Conservation (phyloP, 1,140 invertebrate genomes). For the Nylanderia fulva region DNA sequence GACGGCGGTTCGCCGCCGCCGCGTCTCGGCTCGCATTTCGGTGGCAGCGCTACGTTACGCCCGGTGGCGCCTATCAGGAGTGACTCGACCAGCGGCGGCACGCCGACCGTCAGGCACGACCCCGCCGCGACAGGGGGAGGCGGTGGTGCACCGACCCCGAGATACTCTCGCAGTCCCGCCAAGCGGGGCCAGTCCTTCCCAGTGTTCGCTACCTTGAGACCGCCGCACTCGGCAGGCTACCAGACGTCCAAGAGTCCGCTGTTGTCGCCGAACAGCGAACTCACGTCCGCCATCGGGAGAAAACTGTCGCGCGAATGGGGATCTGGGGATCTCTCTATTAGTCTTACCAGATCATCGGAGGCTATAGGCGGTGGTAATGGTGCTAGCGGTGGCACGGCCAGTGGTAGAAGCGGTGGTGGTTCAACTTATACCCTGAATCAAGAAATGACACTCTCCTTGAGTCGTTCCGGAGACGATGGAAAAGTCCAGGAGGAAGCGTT, state of each 20-base stretch:
- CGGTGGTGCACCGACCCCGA: slow-evolving; percentile 75
- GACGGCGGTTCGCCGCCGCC: slow-evolving; percentile 83
- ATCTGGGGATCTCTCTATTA: slow-evolving; percentile 81
- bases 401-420: slow-evolving; percentile 42
- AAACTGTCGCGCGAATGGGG: slow-evolving; percentile 84
- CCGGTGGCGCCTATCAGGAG: slow-evolving; percentile 77
- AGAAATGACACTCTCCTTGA: slow-evolving; percentile 73
- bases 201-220: slow-evolving; percentile 82
- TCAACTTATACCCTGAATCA: slow-evolving; percentile 76
- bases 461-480: slow-evolving; percentile 67
- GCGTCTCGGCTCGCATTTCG: slow-evolving; percentile 76
- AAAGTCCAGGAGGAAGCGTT: slow-evolving; percentile 75
- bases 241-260: slow-evolving; percentile 81
- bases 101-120: slow-evolving; percentile 30
- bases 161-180: slow-evolving; percentile 82
- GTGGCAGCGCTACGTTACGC: slow-evolving; percentile 80
- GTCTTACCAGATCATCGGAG: slow-evolving; percentile 81
- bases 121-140: slow-evolving; percentile 28
- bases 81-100: slow-evolving; percentile 77
- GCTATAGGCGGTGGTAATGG: slow-evolving; percentile 72
- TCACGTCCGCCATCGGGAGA: slow-evolving; percentile 82
- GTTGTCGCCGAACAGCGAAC: slow-evolving; percentile 82
- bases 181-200: slow-evolving; percentile 85
- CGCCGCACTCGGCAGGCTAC: slow-evolving; percentile 73
- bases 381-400: neutral